Evolutionary conservation across 2,113 vertebrate species (phyloP).

Genomic region (Junco hyemalis): DNA sequence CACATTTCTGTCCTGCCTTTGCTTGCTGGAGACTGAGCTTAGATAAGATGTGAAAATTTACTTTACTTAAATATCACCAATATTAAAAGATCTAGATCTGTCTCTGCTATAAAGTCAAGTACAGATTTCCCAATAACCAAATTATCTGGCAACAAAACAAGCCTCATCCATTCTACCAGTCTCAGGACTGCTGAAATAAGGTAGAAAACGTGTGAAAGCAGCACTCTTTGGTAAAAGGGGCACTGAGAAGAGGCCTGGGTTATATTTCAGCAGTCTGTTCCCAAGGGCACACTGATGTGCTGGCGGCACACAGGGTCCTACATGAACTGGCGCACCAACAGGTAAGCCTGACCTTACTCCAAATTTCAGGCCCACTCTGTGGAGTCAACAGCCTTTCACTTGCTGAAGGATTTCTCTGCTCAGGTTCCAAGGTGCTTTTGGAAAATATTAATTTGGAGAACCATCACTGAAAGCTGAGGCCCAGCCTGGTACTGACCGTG

Average conservation of each 20-base stretch:
- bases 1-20: not conserved
- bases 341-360: not conserved
- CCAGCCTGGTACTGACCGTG: not conserved
- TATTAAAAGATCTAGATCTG: not conserved
- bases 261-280: not conserved
- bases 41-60: not conserved
- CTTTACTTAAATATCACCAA: not conserved
- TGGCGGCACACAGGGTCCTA: not conserved
- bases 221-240: not conserved
- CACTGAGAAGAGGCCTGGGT: not conserved
- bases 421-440: not conserved
- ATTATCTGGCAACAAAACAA: not conserved
- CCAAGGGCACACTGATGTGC: accelerated
- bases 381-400: not conserved
- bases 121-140: not conserved
- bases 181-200: not conserved
- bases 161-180: not conserved
- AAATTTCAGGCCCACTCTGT: not conserved
- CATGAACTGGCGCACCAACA: not conserved
- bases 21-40: not conserved
- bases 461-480: not conserved
- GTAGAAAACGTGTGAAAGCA: not conserved
- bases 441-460: not conserved
- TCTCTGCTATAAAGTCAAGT: not conserved
- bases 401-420: not conserved